Conservation (phyloP, 2,113 vertebrate species). For the Brachypodius melanocephalos region DNA sequence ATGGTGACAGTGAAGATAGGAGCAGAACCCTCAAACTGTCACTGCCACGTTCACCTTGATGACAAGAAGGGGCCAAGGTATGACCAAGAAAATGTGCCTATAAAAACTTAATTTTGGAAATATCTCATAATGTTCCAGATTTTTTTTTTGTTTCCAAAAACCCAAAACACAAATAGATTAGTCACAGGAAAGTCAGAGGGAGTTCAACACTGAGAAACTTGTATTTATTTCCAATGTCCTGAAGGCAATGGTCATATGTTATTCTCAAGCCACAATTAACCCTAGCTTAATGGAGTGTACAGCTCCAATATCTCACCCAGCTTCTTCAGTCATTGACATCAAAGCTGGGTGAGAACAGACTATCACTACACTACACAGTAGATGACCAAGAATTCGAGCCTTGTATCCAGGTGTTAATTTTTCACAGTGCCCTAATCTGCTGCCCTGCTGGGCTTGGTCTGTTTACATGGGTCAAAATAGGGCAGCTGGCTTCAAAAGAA, state of each 20-base stretch:
- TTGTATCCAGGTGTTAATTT: neutral
- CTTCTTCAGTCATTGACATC: neutral
- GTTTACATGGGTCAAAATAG: neutral
- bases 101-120: neutral
- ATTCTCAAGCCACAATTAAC: neutral
- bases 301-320: neutral
- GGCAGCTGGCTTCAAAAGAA: neutral
- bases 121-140: neutral
- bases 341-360: neutral
- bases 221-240: neutral
- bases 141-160: neutral
- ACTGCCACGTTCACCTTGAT: slow-evolving; percentile 81
- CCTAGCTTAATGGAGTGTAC: neutral
- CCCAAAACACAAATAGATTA: neutral
- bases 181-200: neutral
- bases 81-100: neutral
- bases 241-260: neutral
- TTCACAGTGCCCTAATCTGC: neutral
- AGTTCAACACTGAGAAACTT: neutral
- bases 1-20: slow-evolving; percentile 82
- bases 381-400: neutral
- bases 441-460: neutral
- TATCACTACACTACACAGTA: neutral
- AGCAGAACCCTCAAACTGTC: slow-evolving; percentile 77
- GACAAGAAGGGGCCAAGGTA: slow-evolving; percentile 87